phyloP scores from a whole-genome alignment of 2,888 invertebrate species.

The Cactoblastis cactorum region DNA sequence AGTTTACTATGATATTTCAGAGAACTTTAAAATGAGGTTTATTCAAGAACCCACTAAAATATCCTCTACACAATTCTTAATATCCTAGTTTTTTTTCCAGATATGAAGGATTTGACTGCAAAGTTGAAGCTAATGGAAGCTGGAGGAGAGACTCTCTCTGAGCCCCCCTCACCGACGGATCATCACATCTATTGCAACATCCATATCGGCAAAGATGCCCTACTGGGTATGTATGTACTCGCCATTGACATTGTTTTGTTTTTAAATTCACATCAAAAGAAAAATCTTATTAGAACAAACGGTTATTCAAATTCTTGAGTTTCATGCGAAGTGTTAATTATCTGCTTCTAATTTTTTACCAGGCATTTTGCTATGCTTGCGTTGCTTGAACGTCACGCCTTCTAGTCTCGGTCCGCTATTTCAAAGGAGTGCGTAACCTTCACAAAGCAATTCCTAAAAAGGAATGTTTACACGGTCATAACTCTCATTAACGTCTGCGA shows the following conservation, averaged over 20 bases:
- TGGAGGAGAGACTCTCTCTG: constrained; percentile 54
- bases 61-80: too few relatives aligned
- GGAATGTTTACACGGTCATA: constrained; percentile 56
- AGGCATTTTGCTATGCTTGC: constrained; percentile 8
- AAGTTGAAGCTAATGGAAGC: constrained; percentile 83
- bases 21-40: too few relatives aligned
- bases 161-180: constrained; percentile 57
- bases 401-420: constrained; percentile 14
- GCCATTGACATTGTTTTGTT: neutral
- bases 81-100: constrained; percentile 70
- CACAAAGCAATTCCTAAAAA: constrained; percentile 45
- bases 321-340: neutral
- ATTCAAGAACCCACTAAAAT: too few relatives aligned
- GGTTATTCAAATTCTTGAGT: neutral
- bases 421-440: constrained; percentile 25
- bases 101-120: constrained; percentile 85
- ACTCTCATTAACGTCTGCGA: constrained; percentile 43
- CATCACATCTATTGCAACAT: constrained; percentile 74
- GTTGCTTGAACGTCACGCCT: constrained; percentile 13
- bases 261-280: neutral
- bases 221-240: constrained; percentile 49
- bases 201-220: constrained; percentile 61
- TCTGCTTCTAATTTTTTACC: neutral
- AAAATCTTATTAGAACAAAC: neutral
- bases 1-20: too few relatives aligned